Base-by-base conservation (phyloP, 1,140 invertebrate genomes). In the Cardiocondyla obscurior region DNA sequence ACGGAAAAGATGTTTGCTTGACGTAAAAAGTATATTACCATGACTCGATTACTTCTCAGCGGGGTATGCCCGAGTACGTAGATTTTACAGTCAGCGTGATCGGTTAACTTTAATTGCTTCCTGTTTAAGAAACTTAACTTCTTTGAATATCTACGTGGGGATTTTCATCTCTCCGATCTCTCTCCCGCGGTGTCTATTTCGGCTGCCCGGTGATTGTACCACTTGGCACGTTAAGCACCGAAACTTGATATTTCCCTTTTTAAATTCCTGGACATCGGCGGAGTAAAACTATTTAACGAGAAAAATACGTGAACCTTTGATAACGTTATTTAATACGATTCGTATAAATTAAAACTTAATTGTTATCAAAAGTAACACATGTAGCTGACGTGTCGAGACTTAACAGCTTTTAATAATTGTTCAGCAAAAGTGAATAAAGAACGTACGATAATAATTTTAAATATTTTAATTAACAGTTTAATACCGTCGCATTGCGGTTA, bases 91-190 rank as follows among this genome's bases (percentile, higher is more conserved):
- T 22, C 62, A 67, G 62, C 44, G 30, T 65, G 74, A 79, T 79
- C 69, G 46, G 74, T 79, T 79, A 79, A 55, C 60, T 79, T 79
- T 79, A 79, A 79, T 79, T 46, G 74, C 74, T 69, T 79, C 74
- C 74, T 79, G 62, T 79, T 79, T 30, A 53, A 79, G 62, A 79
- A n/a, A 69, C 16, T 22, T 33, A 77, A 65, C 62, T 69, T 79
- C 60, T 28, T 33, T 51, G 30, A 16, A 33, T 65, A 33, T 25
- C 39, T 67, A 67, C 53, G 39, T 77, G 74, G 53, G 53, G 60
- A 77, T 77, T 77, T 67, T 51, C 74, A 67, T 53, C 62, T 39
- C 30, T 25, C 69, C n/a, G n/a, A n/a, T 0, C 10, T 14, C 70
- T 42, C 72, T 74, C 72, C 22, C 22, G 46, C 10, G 33, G 30